Evolutionary conservation across 2,113 vertebrate species (phyloP), one percentile per base, ranked within the genome.

Genomic region (Ceyx margarethae): DNA sequence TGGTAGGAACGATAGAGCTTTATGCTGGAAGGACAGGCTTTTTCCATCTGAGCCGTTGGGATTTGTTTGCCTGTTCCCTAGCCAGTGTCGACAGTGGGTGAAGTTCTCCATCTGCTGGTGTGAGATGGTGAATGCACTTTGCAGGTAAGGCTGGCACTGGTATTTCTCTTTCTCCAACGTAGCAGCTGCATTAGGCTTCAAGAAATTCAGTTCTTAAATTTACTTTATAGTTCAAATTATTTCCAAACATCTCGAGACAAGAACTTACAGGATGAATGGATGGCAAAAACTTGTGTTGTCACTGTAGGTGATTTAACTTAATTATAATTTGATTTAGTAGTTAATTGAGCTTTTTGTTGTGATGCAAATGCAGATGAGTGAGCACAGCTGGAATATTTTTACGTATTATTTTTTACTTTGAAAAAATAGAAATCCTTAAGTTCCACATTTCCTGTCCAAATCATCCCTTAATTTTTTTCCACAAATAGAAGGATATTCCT

Each of bases 71-170:
- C 5, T 4, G 4, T 48, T 86, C 22, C 2, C 13, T 43, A 4
- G 10, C 1, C 1, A 2, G 8, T 6, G 68, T 16, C 16, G 46
- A 2, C 43, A 16, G 37, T 9, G 57, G 56, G 71, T 66, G 12
- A 35, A 93, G 87, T 58, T 95, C 95, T 71, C 95, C 95, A 93
- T 85, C 95, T 96, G 85, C 90, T 90, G 95, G 95, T 74, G 35
- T 0, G 4, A 80, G 23, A 31, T 19, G 25, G 89, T 54, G 33
- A 17, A 12, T 86, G 68, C 92, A 69, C 6, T 23, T 64, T 3
- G 21, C 56, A 37, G 23, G n/a, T 18, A 7, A 13, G 35, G 19
- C 78, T 76, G 54, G 25, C 23, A 29, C 31, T 4, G 0, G 2
- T 35, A 3, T 17, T 83, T 20, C 29, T 9, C 2, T 61, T 67